phyloP scores from a whole-genome alignment of 2,113 vertebrate genomes.

The Lasiurus borealis region DNA sequence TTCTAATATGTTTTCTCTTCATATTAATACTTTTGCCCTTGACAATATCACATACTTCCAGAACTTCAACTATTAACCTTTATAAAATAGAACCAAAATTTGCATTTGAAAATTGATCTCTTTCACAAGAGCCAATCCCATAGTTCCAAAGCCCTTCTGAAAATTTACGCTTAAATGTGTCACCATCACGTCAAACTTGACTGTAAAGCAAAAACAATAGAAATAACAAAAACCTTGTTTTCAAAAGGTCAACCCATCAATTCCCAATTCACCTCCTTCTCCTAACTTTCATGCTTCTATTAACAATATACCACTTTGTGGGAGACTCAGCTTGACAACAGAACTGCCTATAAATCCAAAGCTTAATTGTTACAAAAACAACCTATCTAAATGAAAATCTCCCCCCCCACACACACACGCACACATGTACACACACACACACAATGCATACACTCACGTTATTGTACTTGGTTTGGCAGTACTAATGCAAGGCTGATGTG shows the following conservation, averaged over 20 bases:
- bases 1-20: neutral
- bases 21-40: neutral
- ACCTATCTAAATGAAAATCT: neutral
- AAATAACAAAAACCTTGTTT: neutral
- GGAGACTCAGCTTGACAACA: neutral
- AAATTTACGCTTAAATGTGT: neutral
- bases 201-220: neutral
- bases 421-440: too few species aligned
- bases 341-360: neutral
- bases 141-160: neutral
- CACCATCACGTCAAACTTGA: neutral
- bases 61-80: neutral
- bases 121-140: neutral
- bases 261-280: neutral
- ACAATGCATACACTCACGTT: neutral
- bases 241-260: neutral
- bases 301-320: neutral
- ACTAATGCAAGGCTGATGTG: neutral
- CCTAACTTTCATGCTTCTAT: neutral
- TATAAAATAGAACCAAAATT: neutral
- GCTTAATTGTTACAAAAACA: neutral
- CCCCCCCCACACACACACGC: too few species aligned
- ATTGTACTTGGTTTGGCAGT: neutral
- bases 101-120: neutral
- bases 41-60: neutral